Evolutionary conservation across 2,888 invertebrate genomes (phyloP).

Genomic region (Mythimna impura): DNA sequence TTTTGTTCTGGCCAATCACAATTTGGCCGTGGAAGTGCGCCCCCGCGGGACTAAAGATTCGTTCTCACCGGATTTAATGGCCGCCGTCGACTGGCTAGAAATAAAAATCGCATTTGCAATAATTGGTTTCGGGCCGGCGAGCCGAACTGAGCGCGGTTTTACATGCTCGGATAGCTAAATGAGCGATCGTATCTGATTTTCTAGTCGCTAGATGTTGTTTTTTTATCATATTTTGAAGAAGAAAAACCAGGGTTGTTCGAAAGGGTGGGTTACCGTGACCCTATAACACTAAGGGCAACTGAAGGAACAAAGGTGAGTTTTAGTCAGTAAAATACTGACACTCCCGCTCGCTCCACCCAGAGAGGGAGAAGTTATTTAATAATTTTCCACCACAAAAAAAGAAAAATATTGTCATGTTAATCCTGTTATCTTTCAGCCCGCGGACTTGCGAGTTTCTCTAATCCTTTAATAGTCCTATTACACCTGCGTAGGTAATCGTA

Average conservation of each 20-base stretch:
- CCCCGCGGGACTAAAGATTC: constrained; percentile 65
- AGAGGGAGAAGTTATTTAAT: too few relatives aligned
- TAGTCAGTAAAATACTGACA: too few relatives aligned
- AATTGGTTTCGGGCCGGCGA: constrained; percentile 78
- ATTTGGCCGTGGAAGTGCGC: constrained; percentile 46
- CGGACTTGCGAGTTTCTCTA: too few relatives aligned
- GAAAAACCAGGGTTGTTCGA: background rate
- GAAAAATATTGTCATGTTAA: too few relatives aligned
- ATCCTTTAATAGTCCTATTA: too few relatives aligned
- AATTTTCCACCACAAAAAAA: too few relatives aligned
- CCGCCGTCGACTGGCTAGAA: constrained; percentile 70
- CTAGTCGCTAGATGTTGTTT: constrained; percentile 33
- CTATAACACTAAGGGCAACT: too few relatives aligned
- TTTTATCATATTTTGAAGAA: constrained; percentile 2
- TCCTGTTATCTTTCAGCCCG: too few relatives aligned
- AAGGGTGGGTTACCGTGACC: too few relatives aligned
- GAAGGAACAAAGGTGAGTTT: too few relatives aligned
- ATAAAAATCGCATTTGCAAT: constrained; percentile 84
- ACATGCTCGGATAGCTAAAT: constrained; percentile 66
- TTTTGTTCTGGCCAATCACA: constrained; percentile 59
- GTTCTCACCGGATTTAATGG: constrained; percentile 73
- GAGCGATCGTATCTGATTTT: constrained; percentile 61
- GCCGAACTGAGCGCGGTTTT: constrained; percentile 61
- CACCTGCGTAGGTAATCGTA: too few relatives aligned
- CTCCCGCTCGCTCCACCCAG: too few relatives aligned